These are phyloP conservation scores for Masticophis lateralis DNA, from an alignment of 2,797 vertebrate genomes.

Conservation along the genomic window DNA sequence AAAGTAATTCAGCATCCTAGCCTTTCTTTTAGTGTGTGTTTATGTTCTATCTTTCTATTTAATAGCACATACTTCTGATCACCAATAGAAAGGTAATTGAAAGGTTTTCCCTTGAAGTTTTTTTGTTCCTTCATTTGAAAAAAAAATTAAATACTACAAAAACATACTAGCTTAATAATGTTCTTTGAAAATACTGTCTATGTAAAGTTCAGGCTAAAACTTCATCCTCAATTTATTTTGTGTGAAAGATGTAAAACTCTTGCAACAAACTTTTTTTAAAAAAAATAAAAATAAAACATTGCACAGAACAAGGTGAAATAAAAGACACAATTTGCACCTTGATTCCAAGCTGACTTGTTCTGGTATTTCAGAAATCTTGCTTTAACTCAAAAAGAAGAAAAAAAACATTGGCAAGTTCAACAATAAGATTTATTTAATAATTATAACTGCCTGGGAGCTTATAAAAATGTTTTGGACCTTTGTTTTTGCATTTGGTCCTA, in stretches of 20 bases:
- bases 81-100: neutral
- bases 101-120: neutral
- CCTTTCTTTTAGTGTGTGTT: neutral
- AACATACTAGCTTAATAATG: neutral
- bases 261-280: constrained; percentile 30
- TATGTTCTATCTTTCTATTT: neutral
- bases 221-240: neutral
- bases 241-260: constrained; percentile 25
- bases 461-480: neutral
- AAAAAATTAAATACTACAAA: neutral
- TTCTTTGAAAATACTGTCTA: neutral
- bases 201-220: constrained; percentile 23
- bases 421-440: neutral
- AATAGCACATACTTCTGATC: neutral
- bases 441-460: neutral
- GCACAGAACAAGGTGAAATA: neutral
- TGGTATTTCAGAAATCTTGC: constrained; percentile 17
- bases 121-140: neutral
- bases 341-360: neutral
- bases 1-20: neutral
- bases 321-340: constrained; percentile 20
- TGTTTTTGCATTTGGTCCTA: neutral
- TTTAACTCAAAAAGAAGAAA: neutral
- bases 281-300: neutral
- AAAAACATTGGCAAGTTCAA: neutral